phyloP scores from a whole-genome alignment of 2,113 vertebrate genomes.

The Apteryx owenii region DNA sequence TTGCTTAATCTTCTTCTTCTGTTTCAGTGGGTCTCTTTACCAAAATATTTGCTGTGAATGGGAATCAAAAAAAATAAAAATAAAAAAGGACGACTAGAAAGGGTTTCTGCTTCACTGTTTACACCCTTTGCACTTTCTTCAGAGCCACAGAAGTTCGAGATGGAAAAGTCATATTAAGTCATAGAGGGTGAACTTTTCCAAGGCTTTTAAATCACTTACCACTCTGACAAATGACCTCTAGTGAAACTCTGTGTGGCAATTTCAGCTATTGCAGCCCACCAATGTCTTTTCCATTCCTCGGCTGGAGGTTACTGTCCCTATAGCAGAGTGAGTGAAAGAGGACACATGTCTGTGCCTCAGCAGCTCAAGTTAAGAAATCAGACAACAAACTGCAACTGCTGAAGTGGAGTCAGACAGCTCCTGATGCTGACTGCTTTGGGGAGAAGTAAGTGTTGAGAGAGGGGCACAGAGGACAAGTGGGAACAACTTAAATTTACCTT shows the following conservation, averaged over 20 bases:
- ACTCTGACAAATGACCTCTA: background rate
- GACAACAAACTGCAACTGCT: background rate
- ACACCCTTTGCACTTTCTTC: background rate
- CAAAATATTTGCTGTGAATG: conserved; percentile 36
- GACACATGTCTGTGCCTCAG: background rate
- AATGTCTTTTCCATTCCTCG: conserved; percentile 26
- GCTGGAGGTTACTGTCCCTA: background rate
- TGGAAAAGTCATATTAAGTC: conserved; percentile 31
- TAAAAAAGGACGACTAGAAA: background rate
- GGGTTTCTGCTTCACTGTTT: conserved; percentile 9
- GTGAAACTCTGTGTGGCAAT: conserved; percentile 1
- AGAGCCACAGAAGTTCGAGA: background rate
- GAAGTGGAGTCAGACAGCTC: background rate
- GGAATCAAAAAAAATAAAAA: background rate
- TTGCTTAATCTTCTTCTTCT: background rate
- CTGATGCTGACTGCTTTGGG: background rate
- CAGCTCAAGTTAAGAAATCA: background rate
- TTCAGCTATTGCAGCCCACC: background rate
- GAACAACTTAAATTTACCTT: background rate
- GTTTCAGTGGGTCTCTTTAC: background rate
- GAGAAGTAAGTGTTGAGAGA: background rate
- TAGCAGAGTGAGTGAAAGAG: background rate
- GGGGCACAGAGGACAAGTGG: background rate
- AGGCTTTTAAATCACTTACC: conserved; percentile 28
- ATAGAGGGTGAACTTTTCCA: background rate